phyloP scores from a whole-genome alignment of 2,888 invertebrate genomes.

The Cremastobaeus sp. region DNA sequence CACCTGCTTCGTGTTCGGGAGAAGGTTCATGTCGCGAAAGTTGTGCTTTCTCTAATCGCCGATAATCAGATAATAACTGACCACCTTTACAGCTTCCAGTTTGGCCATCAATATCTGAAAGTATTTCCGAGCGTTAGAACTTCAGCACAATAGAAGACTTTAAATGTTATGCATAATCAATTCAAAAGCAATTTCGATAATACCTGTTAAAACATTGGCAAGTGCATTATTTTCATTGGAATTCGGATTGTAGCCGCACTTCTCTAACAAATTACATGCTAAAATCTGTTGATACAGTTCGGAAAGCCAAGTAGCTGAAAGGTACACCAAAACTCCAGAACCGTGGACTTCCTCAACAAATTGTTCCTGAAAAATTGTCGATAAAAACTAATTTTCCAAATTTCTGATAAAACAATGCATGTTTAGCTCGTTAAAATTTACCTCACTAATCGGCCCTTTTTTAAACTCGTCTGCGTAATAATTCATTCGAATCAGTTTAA shows the following conservation, averaged over 20 bases:
- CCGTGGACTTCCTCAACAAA: slow-evolving; percentile 96
- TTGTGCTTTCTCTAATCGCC: slow-evolving; percentile 87
- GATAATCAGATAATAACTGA: slow-evolving; percentile 92
- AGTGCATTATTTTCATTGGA: slow-evolving; percentile 82
- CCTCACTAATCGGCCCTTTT: slow-evolving; percentile 80
- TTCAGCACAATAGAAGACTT: not conserved
- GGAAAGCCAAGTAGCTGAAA: slow-evolving; percentile 95
- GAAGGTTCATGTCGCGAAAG: slow-evolving; percentile 84
- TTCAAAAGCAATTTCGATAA: slow-evolving; percentile 30
- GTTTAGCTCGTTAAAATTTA: too few relatives aligned
- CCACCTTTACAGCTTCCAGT: slow-evolving; percentile 83
- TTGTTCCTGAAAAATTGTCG: slow-evolving; percentile 85
- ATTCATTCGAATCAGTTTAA: slow-evolving; percentile 87
- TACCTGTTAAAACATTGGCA: slow-evolving; percentile 87
- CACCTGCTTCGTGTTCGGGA: slow-evolving; percentile 87
- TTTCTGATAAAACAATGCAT: too few relatives aligned
- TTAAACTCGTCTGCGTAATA: slow-evolving; percentile 82
- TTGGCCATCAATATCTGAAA: slow-evolving; percentile 88
- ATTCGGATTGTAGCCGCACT: slow-evolving; percentile 83
- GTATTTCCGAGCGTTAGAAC: not conserved
- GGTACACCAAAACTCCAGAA: slow-evolving; percentile 93
- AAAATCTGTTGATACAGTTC: slow-evolving; percentile 94
- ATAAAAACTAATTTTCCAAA: too few relatives aligned
- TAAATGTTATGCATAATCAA: not conserved
- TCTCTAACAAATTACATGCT: slow-evolving; percentile 85